phyloP scores from a whole-genome alignment of 2,113 vertebrate species.

The Zosterops lateralis region DNA sequence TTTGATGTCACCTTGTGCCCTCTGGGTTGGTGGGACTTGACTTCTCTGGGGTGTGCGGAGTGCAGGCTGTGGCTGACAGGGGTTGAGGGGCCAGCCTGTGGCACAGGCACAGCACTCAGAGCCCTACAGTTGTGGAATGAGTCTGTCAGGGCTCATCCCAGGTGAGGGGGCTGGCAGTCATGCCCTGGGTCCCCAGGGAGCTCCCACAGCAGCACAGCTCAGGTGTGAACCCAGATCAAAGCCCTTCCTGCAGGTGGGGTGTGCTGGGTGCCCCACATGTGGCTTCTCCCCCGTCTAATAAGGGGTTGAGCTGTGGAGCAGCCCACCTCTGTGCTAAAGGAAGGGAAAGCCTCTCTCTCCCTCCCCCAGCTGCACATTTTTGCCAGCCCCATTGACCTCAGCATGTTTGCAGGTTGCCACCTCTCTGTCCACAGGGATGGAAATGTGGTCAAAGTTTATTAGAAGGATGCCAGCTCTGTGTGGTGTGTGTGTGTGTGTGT shows the following conservation, averaged over 20 bases:
- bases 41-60: too few species aligned
- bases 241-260: not conserved
- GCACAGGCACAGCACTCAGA: rapidly evolving
- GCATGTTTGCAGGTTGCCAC: not conserved
- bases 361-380: not conserved
- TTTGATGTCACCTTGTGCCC: not conserved
- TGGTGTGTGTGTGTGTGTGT: not conserved
- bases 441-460: slow-evolving; percentile 50
- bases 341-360: not conserved
- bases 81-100: not conserved
- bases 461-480: not conserved
- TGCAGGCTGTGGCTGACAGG: not conserved
- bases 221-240: not conserved
- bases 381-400: not conserved
- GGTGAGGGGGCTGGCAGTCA: not conserved
- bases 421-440: not conserved
- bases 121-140: not conserved
- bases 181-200: not conserved
- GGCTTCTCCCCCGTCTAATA: not conserved
- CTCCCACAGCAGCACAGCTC: not conserved
- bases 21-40: not conserved
- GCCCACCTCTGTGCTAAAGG: rapidly evolving
- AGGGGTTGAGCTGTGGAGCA: not conserved
- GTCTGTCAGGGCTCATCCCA: not conserved
- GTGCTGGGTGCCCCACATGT: not conserved